These are phyloP conservation scores for Pelecanoides urinatrix DNA, from an alignment of 2,113 vertebrate genomes.

Conservation along the genomic window DNA sequence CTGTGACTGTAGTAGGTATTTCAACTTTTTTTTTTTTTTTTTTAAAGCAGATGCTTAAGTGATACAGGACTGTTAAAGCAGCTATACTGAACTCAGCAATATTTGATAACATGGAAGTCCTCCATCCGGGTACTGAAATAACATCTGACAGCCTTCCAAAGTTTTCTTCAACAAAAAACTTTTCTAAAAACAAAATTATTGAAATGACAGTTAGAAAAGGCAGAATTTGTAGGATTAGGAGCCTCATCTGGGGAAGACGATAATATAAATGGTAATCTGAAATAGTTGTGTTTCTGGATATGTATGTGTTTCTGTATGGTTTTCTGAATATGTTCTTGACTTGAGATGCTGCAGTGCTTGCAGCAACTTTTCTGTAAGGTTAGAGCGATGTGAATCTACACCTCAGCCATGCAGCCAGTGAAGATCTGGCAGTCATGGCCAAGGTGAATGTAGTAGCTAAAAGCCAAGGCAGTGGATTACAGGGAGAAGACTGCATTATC, in stretches of 20 bases:
- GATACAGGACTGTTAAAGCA: background rate
- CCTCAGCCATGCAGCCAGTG: background rate
- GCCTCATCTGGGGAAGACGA: background rate
- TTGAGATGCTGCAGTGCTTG: background rate
- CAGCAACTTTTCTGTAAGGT: background rate
- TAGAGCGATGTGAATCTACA: background rate
- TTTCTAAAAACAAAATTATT: background rate
- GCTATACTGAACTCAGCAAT: background rate
- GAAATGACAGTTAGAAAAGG: background rate
- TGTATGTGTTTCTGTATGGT: background rate
- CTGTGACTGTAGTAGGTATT: background rate
- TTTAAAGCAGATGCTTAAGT: background rate
- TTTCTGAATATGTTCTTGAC: background rate
- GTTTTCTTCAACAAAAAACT: background rate
- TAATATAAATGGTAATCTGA: background rate
- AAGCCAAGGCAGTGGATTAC: background rate
- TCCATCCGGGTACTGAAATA: background rate
- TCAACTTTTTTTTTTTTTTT: background rate
- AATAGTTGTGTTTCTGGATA: background rate
- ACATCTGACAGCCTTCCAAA: background rate
- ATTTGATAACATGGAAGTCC: background rate
- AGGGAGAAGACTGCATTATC: background rate
- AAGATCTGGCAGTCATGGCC: background rate
- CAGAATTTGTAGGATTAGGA: background rate
- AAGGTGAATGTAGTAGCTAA: background rate